phyloP scores from a whole-genome alignment of 2,113 vertebrate species.

The Centropristis striata region DNA sequence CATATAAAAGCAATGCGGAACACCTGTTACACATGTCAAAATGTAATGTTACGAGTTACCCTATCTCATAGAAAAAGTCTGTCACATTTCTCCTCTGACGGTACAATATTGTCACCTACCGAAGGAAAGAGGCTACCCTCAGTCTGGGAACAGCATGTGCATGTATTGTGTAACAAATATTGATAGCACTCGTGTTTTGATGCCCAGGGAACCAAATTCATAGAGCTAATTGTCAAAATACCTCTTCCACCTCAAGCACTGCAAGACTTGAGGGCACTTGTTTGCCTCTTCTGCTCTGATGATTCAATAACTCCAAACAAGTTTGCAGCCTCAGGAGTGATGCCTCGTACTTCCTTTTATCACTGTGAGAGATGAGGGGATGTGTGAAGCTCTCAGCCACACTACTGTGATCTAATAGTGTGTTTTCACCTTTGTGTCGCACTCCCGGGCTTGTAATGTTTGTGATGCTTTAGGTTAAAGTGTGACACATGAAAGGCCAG shows the following conservation, averaged over 20 bases:
- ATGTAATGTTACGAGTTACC: not conserved
- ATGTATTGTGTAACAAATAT: slow-evolving; percentile 70
- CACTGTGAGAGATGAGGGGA: slow-evolving; percentile 83
- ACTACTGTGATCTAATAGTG: slow-evolving; percentile 38
- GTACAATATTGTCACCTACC: slow-evolving; percentile 31
- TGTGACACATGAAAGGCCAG: slow-evolving; percentile 2
- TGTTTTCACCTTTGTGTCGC: slow-evolving; percentile 38
- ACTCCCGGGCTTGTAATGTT: not conserved
- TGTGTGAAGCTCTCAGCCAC: slow-evolving; percentile 44
- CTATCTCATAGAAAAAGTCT: not conserved
- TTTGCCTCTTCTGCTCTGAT: slow-evolving; percentile 81
- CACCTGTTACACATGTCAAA: not conserved
- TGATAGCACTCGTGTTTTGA: slow-evolving; percentile 75
- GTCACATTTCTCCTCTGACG: not conserved
- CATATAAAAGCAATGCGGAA: not conserved
- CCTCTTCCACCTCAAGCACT: slow-evolving; percentile 70
- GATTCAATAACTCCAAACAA: slow-evolving; percentile 82
- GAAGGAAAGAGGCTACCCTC: slow-evolving; percentile 28
- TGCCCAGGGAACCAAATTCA: slow-evolving; percentile 76
- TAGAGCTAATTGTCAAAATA: slow-evolving; percentile 82
- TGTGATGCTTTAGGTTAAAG: slow-evolving; percentile 23
- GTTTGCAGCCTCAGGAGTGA: slow-evolving; percentile 77
- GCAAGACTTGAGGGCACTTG: slow-evolving; percentile 83
- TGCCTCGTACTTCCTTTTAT: slow-evolving; percentile 86
- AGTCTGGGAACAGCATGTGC: slow-evolving; percentile 32